A percentile compares a stretch with the other conserved stretches of the same genome.
Evolutionary conservation across 2,113 vertebrate species (phyloP).

Genomic region (Psammodynastes pulverulentus): DNA sequence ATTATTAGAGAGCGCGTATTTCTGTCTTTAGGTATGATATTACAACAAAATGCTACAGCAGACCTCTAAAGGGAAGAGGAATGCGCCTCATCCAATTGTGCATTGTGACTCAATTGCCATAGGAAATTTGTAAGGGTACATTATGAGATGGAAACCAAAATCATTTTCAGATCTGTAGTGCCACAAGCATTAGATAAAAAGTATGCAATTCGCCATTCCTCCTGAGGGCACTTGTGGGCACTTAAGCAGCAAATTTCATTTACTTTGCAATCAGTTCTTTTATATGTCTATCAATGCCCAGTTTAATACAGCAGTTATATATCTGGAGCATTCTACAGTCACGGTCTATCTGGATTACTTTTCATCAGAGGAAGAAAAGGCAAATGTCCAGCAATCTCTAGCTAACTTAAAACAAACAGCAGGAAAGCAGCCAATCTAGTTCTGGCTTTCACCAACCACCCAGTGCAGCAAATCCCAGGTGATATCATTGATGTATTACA

Average conservation of each 20-base stretch:
- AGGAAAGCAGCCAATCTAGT: not conserved
- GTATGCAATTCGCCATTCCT: not conserved
- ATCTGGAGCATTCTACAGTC: not conserved
- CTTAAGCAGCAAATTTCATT: not conserved
- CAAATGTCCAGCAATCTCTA: not conserved
- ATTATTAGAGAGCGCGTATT: not conserved
- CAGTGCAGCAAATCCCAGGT: not conserved
- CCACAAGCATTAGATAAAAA: not conserved
- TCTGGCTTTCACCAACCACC: not conserved
- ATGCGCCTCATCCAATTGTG: not conserved
- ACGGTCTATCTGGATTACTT: not conserved
- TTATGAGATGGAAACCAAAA: not conserved
- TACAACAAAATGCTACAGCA: conserved; percentile 1
- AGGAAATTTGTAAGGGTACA: not conserved
- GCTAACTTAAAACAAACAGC: not conserved
- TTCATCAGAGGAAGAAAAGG: not conserved
- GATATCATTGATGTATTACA: not conserved
- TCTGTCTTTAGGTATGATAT: not conserved
- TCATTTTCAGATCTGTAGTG: not conserved
- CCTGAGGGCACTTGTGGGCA: not conserved
- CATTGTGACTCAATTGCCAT: not conserved
- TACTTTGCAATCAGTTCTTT: not conserved
- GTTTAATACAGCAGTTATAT: not conserved
- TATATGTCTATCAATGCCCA: not conserved
- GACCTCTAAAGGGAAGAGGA: not conserved